phyloP scores from a whole-genome alignment of 2,888 invertebrate species.

The Archips crataeganus region DNA sequence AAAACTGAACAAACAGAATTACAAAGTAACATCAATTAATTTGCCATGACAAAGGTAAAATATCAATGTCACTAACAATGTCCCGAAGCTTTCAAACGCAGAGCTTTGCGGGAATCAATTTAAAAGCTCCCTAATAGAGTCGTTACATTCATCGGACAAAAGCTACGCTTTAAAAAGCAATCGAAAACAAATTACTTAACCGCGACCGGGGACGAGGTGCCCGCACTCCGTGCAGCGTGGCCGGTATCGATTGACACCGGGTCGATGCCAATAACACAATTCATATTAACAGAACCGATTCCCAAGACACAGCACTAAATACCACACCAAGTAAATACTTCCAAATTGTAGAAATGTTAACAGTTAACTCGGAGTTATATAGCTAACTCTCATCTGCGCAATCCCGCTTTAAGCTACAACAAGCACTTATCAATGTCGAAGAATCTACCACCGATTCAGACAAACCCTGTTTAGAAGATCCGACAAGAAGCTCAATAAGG shows the following conservation, averaged over 20 bases:
- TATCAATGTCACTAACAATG: slow-evolving; percentile 7
- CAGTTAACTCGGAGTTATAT: no score
- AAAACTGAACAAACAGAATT: slow-evolving; percentile 15
- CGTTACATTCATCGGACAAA: slow-evolving; percentile 24
- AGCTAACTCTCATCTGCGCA: no score
- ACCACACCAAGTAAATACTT: no score
- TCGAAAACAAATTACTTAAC: slow-evolving; percentile 70
- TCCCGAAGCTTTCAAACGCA: slow-evolving; percentile 46
- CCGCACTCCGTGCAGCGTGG: neutral
- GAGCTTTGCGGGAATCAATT: slow-evolving; percentile 30
- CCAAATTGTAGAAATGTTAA: no score
- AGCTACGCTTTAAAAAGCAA: slow-evolving; percentile 52
- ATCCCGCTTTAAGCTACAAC: no score
- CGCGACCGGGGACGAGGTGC: slow-evolving; percentile 56
- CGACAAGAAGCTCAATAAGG: no score
- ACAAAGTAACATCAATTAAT: neutral
- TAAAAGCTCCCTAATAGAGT: slow-evolving; percentile 30
- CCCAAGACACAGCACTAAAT: no score
- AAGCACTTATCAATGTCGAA: no score
- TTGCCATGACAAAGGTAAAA: slow-evolving; percentile 9
- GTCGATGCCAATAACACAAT: no score
- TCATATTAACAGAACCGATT: no score
- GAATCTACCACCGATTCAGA: no score
- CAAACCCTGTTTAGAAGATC: no score
- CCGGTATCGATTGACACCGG: neutral